A percentile compares a stretch with the other conserved stretches of the same genome.
These are phyloP conservation scores for Euthynnus affinis DNA, from an alignment of 2,797 vertebrate genomes.

Conservation along the genomic window DNA sequence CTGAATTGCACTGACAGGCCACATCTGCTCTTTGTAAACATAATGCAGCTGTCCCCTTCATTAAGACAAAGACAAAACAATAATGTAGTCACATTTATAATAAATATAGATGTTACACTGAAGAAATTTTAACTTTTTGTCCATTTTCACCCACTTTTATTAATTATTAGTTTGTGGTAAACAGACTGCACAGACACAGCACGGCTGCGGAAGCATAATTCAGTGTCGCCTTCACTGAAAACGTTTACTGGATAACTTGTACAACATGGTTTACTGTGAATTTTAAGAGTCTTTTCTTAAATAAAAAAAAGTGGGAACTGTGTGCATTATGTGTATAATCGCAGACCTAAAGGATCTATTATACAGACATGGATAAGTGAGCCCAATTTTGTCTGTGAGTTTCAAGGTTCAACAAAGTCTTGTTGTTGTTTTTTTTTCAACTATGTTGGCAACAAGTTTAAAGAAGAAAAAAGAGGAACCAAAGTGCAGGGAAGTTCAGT, in stretches of 20 bases:
- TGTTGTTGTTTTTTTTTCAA: background rate
- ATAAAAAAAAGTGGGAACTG: background rate
- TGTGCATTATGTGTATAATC: background rate
- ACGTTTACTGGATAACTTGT: background rate
- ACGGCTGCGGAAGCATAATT: background rate
- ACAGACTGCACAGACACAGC: too few species aligned
- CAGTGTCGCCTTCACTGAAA: background rate
- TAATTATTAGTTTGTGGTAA: background rate
- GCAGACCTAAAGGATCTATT: background rate
- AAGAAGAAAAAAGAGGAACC: background rate
- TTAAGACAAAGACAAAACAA: slow-evolving; percentile 9
- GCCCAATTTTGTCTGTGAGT: background rate
- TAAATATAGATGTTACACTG: background rate
- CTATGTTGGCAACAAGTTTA: background rate
- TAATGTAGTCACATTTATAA: background rate
- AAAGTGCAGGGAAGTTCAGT: too few species aligned
- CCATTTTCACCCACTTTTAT: background rate
- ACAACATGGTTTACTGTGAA: background rate
- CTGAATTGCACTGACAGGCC: slow-evolving; percentile 1
- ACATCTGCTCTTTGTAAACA: slow-evolving; percentile 26
- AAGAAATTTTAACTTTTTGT: background rate
- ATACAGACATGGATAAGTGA: background rate
- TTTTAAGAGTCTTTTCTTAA: background rate
- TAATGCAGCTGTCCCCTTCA: background rate
- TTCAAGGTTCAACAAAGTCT: background rate